These are phyloP conservation scores for Rhinoptilus africanus DNA, from an alignment of 2,113 vertebrate genomes.

Conservation along the genomic window DNA sequence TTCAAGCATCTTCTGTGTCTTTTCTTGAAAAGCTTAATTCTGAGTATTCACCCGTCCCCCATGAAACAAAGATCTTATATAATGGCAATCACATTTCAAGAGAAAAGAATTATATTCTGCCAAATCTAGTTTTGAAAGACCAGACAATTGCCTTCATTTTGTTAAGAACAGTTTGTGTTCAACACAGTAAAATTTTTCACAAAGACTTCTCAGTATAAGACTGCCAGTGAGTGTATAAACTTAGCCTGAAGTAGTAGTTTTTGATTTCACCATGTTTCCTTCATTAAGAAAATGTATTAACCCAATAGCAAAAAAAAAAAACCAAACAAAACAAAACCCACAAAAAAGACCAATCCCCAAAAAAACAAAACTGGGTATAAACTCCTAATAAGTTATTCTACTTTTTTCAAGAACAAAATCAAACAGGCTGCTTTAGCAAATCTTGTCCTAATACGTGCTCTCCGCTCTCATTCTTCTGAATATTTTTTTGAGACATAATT, in stretches of 20 bases:
- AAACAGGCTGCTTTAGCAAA: not conserved
- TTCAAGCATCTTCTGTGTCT: conserved; percentile 11
- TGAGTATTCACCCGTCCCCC: not conserved
- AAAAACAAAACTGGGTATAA: not conserved
- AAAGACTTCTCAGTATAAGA: not conserved
- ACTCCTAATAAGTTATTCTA: not conserved
- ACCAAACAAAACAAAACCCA: not conserved
- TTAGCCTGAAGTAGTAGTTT: not conserved
- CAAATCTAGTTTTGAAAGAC: conserved; percentile 42
- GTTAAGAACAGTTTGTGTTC: conserved; percentile 10
- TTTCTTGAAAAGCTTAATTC: conserved; percentile 42
- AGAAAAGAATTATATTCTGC: conserved; percentile 8
- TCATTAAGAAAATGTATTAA: not conserved
- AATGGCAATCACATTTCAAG: conserved; percentile 8
- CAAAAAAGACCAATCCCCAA: not conserved
- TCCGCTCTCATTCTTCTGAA: not conserved
- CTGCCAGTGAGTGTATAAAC: not conserved
- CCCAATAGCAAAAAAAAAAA: not conserved
- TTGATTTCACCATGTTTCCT: not conserved
- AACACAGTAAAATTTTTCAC: not conserved
- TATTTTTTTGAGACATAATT: not conserved
- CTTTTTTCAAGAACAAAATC: not conserved
- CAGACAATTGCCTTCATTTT: conserved; percentile 30
- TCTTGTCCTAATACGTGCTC: not conserved
- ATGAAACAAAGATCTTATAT: not conserved